Conservation (phyloP, 2,797 vertebrate species). For the Argyrosomus regius region DNA sequence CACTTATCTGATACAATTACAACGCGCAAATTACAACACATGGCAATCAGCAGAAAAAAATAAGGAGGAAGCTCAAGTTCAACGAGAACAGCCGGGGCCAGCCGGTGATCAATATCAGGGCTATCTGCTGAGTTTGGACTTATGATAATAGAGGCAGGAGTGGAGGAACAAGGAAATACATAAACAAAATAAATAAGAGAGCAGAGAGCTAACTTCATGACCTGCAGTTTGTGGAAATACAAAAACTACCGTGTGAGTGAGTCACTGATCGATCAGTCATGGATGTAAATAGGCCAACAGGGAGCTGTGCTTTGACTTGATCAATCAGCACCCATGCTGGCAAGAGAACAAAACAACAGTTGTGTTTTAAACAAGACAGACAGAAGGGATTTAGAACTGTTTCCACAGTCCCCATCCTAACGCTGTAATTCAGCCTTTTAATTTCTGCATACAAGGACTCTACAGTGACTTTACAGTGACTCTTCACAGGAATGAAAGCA, state of each 20-base stretch:
- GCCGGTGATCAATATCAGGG: slow-evolving; percentile 58
- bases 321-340: slow-evolving; percentile 49
- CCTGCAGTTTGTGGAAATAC: slow-evolving; percentile 36
- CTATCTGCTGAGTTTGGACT: slow-evolving; percentile 55
- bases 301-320: slow-evolving; percentile 55
- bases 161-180: slow-evolving; percentile 26
- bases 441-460: neutral
- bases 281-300: slow-evolving; percentile 36
- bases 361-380: slow-evolving; percentile 15
- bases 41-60: slow-evolving; percentile 51
- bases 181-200: slow-evolving; percentile 31
- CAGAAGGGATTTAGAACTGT: slow-evolving; percentile 9
- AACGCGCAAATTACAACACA: slow-evolving; percentile 61
- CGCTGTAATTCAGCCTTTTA: neutral
- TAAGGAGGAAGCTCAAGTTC: slow-evolving; percentile 46
- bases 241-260: slow-evolving; percentile 37
- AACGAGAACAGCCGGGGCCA: slow-evolving; percentile 19
- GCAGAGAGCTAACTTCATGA: slow-evolving; percentile 14
- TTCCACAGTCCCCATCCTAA: neutral
- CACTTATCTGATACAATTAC: slow-evolving; percentile 62
- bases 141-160: slow-evolving; percentile 29
- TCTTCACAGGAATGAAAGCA: neutral
- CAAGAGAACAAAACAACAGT: slow-evolving; percentile 14
- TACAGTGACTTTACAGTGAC: neutral
- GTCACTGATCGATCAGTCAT: slow-evolving; percentile 43